Evolutionary conservation across 35 echinoderm and acorn worm species (phyloP), one percentile per base, ranked within the genome.

Genomic region (Apostichopus japonicus): DNA sequence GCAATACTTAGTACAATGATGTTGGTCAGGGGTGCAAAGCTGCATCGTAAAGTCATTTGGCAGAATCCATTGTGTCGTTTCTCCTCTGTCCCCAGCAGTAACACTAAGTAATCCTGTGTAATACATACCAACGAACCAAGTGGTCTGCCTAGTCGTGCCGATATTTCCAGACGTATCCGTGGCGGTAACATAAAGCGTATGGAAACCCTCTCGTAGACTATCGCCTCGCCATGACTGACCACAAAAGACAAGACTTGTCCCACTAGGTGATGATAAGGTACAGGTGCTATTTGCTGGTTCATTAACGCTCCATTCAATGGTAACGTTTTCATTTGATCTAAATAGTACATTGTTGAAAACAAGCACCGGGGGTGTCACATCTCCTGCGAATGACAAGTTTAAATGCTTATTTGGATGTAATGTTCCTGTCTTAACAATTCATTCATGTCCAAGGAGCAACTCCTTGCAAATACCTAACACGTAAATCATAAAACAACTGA

Each of bases 111-210:
- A 44, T 44, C 33, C 33, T 44, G 33, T 44, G 33, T 75, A 75
- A 23, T 23, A 75, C 86, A 25, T 72, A 89, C 86, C 86, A 6
- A 89, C 86, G 62, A 89, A 89, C 86, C 86, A 89, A 52, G 86
- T 62, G 24, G 72, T 33, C 22, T 24, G 21, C 27, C 61, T 57
- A 89, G 86, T 54, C 17, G 21, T 11, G 7, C 61, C 86, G 62
- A 89, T 63, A 73, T 89, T 89, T 72, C 86, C 86, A 8, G 86
- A 33, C 15, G 86, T 89, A 72, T 89, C 86, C 24, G 62, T 89
- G 44, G 62, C 59, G 23, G 86, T 89, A 2, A 89, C 86, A 65
- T 89, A 33, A 21, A 89, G 25, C 8, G 86, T 89, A 53, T 89
- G 62, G 62, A 65, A 89, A 6, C 86, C 86, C 86, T 89, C 86